Percentiles rank a stretch among this genome's conserved stretches.
Conservation (phyloP, 2,113 vertebrate species). For the Thunnus thynnus region DNA sequence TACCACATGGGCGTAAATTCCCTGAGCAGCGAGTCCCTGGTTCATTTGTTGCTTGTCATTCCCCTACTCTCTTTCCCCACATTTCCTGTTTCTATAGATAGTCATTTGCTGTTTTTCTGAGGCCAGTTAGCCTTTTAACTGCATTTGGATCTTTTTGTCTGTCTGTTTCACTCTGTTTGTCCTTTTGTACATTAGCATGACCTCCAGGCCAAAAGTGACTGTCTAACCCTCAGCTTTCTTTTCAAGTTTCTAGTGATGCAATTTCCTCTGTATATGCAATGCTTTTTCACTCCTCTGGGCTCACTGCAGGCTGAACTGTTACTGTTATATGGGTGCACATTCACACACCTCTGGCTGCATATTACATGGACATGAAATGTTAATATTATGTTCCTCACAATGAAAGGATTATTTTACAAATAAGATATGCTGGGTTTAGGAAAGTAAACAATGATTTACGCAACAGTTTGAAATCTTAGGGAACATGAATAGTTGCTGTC, state of each 20-base stretch:
- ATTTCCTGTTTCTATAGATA: too few relatives aligned
- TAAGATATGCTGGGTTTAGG: too few relatives aligned
- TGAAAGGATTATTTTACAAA: slow-evolving; percentile 28
- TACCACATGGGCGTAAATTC: too few relatives aligned
- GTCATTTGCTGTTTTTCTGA: neutral
- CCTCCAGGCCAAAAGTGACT: neutral
- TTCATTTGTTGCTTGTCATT: too few relatives aligned
- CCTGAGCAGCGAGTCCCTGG: too few relatives aligned
- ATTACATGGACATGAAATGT: neutral
- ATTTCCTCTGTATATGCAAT: slow-evolving; percentile 10
- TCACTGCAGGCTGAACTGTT: neutral
- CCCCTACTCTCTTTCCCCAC: too few relatives aligned
- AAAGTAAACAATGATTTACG: too few relatives aligned
- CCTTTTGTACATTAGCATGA: neutral
- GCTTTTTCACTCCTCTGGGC: slow-evolving; percentile 7
- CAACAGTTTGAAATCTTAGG: too few relatives aligned
- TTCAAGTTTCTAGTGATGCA: neutral
- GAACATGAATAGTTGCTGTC: too few relatives aligned
- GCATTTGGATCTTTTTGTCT: neutral
- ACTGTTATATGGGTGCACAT: neutral
- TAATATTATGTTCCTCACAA: slow-evolving; percentile 3
- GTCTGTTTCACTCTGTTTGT: neutral
- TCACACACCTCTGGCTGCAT: neutral
- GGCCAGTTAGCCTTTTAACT: neutral
- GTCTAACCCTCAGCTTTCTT: slow-evolving; percentile 9